These are phyloP conservation scores for Fragariocoptes setiger DNA, from an alignment of 1,140 invertebrate genomes.

Conservation along the genomic window DNA sequence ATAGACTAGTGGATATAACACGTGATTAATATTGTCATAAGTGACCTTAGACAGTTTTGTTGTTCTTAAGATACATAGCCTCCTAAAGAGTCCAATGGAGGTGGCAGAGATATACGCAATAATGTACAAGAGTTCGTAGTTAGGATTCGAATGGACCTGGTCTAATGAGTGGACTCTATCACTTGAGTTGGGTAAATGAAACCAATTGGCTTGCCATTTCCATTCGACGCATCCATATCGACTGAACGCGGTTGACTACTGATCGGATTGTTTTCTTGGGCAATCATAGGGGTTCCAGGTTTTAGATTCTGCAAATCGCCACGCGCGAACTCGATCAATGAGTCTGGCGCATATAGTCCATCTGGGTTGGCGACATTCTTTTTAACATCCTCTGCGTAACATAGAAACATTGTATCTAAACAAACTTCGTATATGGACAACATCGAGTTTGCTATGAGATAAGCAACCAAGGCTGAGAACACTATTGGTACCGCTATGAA, in stretches of 20 bases:
- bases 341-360: conserved; percentile 9
- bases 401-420: conserved; percentile 70
- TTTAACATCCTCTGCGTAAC: conserved; percentile 56
- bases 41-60: too few relatives aligned
- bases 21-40: too few relatives aligned
- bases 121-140: too few relatives aligned
- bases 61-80: too few relatives aligned
- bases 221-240: background rate
- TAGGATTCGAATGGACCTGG: too few relatives aligned
- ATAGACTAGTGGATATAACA: too few relatives aligned
- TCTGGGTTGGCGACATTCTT: conserved; percentile 30
- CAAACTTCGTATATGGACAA: conserved; percentile 87
- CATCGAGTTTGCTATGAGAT: conserved; percentile 68
- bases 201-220: background rate
- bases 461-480: conserved; percentile 54
- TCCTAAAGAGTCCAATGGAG: too few relatives aligned
- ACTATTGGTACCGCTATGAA: conserved; percentile 41
- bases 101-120: too few relatives aligned
- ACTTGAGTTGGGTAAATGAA: background rate
- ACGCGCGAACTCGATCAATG: conserved; percentile 1
- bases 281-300: background rate
- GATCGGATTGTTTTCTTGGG: background rate
- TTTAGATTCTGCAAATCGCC: conserved; percentile 1
- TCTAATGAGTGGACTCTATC: too few relatives aligned
- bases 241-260: background rate